Base-by-base conservation (phyloP, 2,113 vertebrate species). In the Corythoichthys intestinalis region DNA sequence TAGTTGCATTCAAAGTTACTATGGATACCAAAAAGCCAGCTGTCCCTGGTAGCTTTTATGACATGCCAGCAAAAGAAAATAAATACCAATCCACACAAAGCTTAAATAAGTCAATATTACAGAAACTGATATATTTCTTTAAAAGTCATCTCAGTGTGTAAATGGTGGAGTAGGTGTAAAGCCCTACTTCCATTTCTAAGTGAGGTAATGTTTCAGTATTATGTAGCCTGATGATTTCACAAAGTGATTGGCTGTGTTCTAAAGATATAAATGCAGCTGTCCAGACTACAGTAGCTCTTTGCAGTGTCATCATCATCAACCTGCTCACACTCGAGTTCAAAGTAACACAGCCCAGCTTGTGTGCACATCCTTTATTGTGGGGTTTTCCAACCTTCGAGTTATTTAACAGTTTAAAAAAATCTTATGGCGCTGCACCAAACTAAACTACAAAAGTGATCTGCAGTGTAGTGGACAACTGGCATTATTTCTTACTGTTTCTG, bases 141-240 rank as follows among this genome's bases (percentile, higher is more conserved):
- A 28, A 28, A 28, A 28, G 20, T 28, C 20, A 28, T 28, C 20
- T 28, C 20, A 28, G 20, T 28, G 20, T 28, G 20, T 28, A 28
- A 28, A 28, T 28, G 20, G 20, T 28, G 20, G 20, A 44, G 6
- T 44, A 44, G 9, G 41, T 44, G 41, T 44, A 44, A 44, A 37
- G 46, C 20, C 17, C 37, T 4, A 44, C 2, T 1, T 61, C 39
- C 54, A 71, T 65, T 82, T 17, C 70, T 73, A 69, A 50, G 52
- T 78, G 57, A 34, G 53, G 73, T 59, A 35, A 49, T 49, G 14
- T 37, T 62, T 76, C 65, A 70, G 52, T 38, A 72, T 56, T 39
- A 52, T 20, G 52, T 20, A n/a, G 52, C 52, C 15, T 53, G 6
- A 20, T 6, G 17, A 17, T 4, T 17, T 53, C 15, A 53, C 50